Conservation (phyloP, 1,140 invertebrate genomes). For the Cylas formicarius region DNA sequence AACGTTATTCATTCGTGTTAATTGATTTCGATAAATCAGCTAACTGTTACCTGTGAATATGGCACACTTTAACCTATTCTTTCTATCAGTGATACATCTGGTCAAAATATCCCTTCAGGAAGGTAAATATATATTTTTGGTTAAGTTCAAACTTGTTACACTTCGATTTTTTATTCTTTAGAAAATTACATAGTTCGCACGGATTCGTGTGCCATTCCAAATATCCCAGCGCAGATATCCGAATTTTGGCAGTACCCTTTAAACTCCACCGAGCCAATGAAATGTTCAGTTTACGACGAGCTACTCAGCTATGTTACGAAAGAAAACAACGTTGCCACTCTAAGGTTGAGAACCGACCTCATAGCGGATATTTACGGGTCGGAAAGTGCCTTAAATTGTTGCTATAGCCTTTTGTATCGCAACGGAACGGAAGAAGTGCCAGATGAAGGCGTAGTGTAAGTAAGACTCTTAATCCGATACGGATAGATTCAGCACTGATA, state of each 20-base stretch:
- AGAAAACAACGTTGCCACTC: constrained; percentile 19
- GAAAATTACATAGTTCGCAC: constrained; percentile 57
- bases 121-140: too few species aligned
- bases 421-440: constrained; percentile 15
- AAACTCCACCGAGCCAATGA: constrained; percentile 42
- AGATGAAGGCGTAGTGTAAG: constrained; percentile 25
- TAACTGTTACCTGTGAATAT: too few species aligned
- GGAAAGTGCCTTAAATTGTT: constrained; percentile 19
- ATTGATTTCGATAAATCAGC: too few species aligned
- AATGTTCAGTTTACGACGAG: constrained; percentile 41
- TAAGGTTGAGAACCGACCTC: constrained; percentile 25
- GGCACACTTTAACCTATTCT: too few species aligned
- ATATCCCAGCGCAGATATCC: constrained; percentile 57
- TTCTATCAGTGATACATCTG: too few species aligned
- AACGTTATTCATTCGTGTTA: too few species aligned
- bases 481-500: too few species aligned
- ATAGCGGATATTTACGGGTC: constrained; percentile 15
- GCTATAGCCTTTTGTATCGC: constrained; percentile 27
- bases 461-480: background rate
- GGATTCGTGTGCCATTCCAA: constrained; percentile 59
- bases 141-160: too few species aligned
- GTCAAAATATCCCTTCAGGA: too few species aligned
- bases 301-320: constrained; percentile 26
- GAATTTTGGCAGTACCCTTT: background rate
- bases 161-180: constrained; percentile 4